These are phyloP conservation scores for Penaeus chinensis DNA, from an alignment of 1,140 invertebrate genomes.

Conservation along the genomic window DNA sequence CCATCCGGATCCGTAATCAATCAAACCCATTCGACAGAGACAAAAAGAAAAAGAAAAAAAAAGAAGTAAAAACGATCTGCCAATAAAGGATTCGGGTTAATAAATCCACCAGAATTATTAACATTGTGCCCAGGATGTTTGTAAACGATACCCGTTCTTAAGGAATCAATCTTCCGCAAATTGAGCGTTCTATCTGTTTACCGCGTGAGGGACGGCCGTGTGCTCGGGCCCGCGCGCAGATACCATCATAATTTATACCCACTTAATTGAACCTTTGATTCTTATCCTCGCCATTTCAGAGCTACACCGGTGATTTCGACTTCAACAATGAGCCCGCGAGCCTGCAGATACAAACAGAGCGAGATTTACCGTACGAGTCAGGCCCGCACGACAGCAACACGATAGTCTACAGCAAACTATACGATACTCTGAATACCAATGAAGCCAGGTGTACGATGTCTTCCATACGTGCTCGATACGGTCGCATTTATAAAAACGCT, in stretches of 20 bases:
- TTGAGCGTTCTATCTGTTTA: conserved; percentile 54
- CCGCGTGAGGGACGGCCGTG: conserved; percentile 39
- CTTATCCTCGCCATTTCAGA: conserved; percentile 54
- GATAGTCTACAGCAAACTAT: too few species aligned
- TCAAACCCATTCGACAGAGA: conserved; percentile 18
- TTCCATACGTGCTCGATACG: too few species aligned
- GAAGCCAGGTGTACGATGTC: too few species aligned
- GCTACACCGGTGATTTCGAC: conserved; percentile 47
- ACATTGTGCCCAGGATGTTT: conserved; percentile 47
- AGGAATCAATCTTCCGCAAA: conserved; percentile 58
- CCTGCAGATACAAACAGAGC: conserved; percentile 20
- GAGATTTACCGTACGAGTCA: conserved; percentile 43
- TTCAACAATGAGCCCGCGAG: conserved; percentile 43
- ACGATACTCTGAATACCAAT: too few species aligned
- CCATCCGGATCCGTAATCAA: not conserved
- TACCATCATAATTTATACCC: conserved; percentile 56
- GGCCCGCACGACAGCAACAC: not conserved
- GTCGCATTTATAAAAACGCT: too few species aligned
- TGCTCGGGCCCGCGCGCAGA: conserved; percentile 9
- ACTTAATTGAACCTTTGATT: conserved; percentile 56
- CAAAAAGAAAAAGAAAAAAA: too few species aligned
- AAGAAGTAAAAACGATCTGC: conserved; percentile 21
- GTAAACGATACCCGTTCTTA: conserved; percentile 59
- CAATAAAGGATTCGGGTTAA: conserved; percentile 42
- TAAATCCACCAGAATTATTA: conserved; percentile 54